Evolutionary conservation across 2,113 vertebrate species (phyloP), one percentile per base, ranked within the genome.

Genomic region (Melanerpes formicivorus): DNA sequence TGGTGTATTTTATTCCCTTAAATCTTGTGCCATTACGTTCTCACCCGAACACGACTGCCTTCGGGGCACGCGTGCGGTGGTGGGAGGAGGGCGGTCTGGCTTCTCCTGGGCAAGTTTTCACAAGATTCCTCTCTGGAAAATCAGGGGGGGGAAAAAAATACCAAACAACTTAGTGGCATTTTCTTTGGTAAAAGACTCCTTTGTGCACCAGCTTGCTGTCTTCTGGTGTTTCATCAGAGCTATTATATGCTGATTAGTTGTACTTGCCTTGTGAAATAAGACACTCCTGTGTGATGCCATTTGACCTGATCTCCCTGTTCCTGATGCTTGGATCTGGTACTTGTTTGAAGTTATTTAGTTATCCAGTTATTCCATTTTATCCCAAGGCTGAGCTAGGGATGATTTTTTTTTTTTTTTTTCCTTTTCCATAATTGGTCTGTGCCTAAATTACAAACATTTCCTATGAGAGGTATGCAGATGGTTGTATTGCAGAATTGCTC

Each of bases 241-340:
- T 83, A 6, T 93, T 95, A 69, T 58, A 55, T 89, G 77, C 44
- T 84, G 71, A 70, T 90, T 60, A 91, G 62, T 54, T 91, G 82
- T 88, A 44, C 70, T 93, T 79, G 63, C 69, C 48, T 66, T 67
- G 42, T 58, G 89, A 88, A 95, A 88, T 54, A 16, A 77, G 93
- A 90, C 12, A 26, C 83, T 85, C 21, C 55, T 5, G 37, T 18
- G 1, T 76, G 74, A 48, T 90, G 80, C 67, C 1, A 3, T 74
- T 91, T 89, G 84, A 93, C 64, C 83, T 62, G 46, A 81, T 90
- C 59, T 72, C 42, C 23, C 55, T 30, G 12, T 65, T 95, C 78
- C 59, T 62, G n/a, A 48, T 27, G 26, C 59, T 96, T 3, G 1
- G 34, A 75, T 94, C 52, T 93, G 72, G 50, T 90, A 32, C 3